A percentile compares a stretch with the other conserved stretches of the same genome.
Evolutionary conservation across 2,888 invertebrate species (phyloP).

Genomic region (Myopa testacea): DNA sequence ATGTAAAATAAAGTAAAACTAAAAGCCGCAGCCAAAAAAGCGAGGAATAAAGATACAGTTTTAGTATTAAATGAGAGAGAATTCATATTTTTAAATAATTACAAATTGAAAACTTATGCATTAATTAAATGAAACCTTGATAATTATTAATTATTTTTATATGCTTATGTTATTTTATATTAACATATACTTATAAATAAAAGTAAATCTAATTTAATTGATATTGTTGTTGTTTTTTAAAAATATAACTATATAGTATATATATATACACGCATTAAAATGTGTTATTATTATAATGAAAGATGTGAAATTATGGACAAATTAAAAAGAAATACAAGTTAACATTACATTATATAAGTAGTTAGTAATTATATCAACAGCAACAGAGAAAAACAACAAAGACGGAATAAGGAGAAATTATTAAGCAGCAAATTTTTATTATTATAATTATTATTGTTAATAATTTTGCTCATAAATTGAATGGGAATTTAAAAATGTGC

Average conservation of each 20-base stretch:
- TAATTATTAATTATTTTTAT: not conserved
- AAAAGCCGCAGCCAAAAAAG: too few relatives aligned
- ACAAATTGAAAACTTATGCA: too few relatives aligned
- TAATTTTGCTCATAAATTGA: conserved; percentile 28
- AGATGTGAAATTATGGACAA: conserved; percentile 58
- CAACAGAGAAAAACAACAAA: conserved; percentile 47
- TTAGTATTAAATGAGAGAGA: too few relatives aligned
- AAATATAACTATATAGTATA: not conserved
- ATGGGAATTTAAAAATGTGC: conserved; percentile 34
- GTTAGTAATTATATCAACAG: conserved; percentile 65
- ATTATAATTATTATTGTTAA: conserved; percentile 39
- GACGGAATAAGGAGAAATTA: conserved; percentile 39
- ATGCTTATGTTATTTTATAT: not conserved
- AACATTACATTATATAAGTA: conserved; percentile 67
- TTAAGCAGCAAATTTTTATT: conserved; percentile 34
- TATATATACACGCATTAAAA: not conserved
- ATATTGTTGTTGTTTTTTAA: too few relatives aligned
- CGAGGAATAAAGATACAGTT: too few relatives aligned
- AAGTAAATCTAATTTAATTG: too few relatives aligned
- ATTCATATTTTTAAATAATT: too few relatives aligned
- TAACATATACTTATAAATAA: conserved; percentile 46
- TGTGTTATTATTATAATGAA: conserved; percentile 25
- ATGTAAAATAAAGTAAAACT: too few relatives aligned
- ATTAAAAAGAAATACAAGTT: conserved; percentile 67
- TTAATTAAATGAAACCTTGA: too few relatives aligned